Evolutionary conservation across 2,888 invertebrate genomes (phyloP).

Genomic region (Emmelina monodactyla): DNA sequence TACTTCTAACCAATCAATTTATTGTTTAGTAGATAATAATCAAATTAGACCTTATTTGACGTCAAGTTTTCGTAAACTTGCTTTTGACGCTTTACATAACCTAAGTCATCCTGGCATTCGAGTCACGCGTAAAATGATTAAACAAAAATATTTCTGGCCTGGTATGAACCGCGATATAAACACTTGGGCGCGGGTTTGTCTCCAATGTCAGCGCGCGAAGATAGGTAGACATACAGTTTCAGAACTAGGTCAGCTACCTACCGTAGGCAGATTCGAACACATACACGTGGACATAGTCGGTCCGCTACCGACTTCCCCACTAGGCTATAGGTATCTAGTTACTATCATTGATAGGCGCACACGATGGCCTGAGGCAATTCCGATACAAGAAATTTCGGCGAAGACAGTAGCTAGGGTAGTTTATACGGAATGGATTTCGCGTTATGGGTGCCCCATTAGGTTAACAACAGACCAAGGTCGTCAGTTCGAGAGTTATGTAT

Average conservation of each 20-base stretch:
- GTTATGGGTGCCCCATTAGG: slow-evolving; percentile 15
- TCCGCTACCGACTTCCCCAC: slow-evolving; percentile 12
- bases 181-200: neutral
- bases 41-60: slow-evolving; percentile 5
- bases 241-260: slow-evolving; percentile 8
- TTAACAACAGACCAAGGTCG: slow-evolving; percentile 15
- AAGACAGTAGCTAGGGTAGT: slow-evolving; percentile 16
- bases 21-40: neutral
- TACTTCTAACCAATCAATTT: neutral
- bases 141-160: slow-evolving; percentile 6
- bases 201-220: slow-evolving; percentile 1
- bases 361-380: slow-evolving; percentile 19
- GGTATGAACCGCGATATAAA: neutral
- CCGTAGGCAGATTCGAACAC: slow-evolving; percentile 13
- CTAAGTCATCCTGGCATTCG: slow-evolving; percentile 9
- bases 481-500: slow-evolving; percentile 14
- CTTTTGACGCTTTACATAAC: slow-evolving; percentile 6
- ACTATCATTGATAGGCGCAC: slow-evolving; percentile 18
- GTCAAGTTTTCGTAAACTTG: neutral
- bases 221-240: slow-evolving; percentile 4
- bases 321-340: slow-evolving; percentile 15
- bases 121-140: slow-evolving; percentile 6
- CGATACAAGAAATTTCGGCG: slow-evolving; percentile 14
- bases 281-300: slow-evolving; percentile 19
- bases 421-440: slow-evolving; percentile 13